A percentile compares a stretch with the other conserved stretches of the same genome.
phyloP scores from a whole-genome alignment of 2,797 vertebrate genomes.

The Sylvia borin region DNA sequence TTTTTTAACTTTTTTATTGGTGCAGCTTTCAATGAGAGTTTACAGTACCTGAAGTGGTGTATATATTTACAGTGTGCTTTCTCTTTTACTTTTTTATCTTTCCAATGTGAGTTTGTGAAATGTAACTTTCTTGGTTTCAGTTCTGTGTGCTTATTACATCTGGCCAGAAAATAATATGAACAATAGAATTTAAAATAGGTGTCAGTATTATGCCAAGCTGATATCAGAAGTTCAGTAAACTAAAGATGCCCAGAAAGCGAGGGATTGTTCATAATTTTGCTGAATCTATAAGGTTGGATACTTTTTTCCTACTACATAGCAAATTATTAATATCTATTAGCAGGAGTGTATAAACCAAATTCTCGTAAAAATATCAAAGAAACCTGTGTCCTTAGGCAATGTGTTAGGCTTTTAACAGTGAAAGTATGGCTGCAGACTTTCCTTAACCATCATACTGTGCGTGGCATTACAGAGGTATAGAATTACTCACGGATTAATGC shows the following conservation, averaged over 20 bases:
- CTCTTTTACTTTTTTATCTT: not conserved
- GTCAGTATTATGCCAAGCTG: constrained; percentile 23
- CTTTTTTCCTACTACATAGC: not conserved
- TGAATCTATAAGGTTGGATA: not conserved
- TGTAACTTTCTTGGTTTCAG: constrained; percentile 17
- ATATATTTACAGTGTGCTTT: constrained; percentile 49
- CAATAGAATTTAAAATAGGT: constrained; percentile 38
- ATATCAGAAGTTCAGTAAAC: constrained; percentile 6
- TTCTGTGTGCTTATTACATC: constrained; percentile 31
- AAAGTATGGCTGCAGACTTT: not conserved
- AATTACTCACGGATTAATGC: constrained; percentile 13
- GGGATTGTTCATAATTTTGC: constrained; percentile 6
- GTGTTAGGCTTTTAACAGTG: not conserved
- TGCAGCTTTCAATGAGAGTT: constrained; percentile 61
- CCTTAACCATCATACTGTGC: not conserved
- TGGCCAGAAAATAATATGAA: not conserved
- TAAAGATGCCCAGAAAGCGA: not conserved
- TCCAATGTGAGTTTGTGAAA: not conserved
- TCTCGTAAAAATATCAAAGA: constrained; percentile 19
- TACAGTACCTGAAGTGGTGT: constrained; percentile 68
- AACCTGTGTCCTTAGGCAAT: not conserved
- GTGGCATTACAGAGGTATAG: not conserved
- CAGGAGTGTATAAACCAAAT: not conserved
- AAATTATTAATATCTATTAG: constrained; percentile 19
- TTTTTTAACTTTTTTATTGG: constrained; percentile 62